These are phyloP conservation scores for Colletes latitarsis DNA, from an alignment of 1,140 invertebrate species.

Conservation along the genomic window DNA sequence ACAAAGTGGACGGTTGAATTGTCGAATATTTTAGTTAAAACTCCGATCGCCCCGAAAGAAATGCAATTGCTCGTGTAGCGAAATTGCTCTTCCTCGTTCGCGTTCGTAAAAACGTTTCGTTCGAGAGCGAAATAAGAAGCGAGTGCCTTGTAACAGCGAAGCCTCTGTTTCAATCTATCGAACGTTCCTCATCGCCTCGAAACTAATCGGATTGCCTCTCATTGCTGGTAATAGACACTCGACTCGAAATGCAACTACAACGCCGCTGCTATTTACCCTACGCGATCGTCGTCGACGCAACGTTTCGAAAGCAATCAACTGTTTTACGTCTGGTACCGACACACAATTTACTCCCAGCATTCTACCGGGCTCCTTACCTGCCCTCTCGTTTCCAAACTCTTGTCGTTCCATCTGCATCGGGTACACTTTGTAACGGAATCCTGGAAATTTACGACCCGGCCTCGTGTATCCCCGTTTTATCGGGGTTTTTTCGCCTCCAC, in stretches of 20 bases:
- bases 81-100: too few relatives aligned
- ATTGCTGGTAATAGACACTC: constrained; percentile 24
- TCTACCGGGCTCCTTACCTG: not conserved
- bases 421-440: constrained; percentile 8
- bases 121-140: not conserved
- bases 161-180: constrained; percentile 12
- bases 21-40: not conserved
- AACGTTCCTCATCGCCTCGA: constrained; percentile 28
- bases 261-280: not conserved
- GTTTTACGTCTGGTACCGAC: constrained; percentile 52
- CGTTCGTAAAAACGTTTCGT: too few relatives aligned
- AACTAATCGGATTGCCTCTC: constrained; percentile 37
- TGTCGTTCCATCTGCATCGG: constrained; percentile 35
- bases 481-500: not conserved
- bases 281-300: constrained; percentile 21
- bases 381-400: not conserved
- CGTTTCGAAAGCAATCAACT: constrained; percentile 53
- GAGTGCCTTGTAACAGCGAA: constrained; percentile 6
- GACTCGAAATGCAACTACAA: not conserved
- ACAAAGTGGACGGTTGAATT: not conserved
- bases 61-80: too few relatives aligned
- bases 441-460: not conserved
- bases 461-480: not conserved
- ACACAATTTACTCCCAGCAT: constrained; percentile 69
- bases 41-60: too few relatives aligned